Percentiles rank a stretch among this genome's conserved stretches.
Evolutionary conservation across 2,797 vertebrate species (phyloP).

Genomic region (Hydrocynus forskahlii): DNA sequence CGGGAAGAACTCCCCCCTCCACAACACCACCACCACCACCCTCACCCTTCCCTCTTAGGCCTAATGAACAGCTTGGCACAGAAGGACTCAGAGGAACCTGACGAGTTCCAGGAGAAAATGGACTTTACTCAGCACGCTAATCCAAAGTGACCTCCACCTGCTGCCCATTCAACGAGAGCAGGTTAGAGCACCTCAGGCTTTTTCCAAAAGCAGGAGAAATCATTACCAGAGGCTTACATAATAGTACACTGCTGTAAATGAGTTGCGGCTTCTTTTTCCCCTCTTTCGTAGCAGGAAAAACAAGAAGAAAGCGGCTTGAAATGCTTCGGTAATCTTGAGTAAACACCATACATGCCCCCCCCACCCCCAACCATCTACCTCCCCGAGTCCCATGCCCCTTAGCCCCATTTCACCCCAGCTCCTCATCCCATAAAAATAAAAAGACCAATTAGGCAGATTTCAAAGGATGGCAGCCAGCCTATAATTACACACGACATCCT

Average conservation of each 20-base stretch:
- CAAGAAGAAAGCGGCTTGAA: background rate
- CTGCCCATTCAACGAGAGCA: conserved; percentile 57
- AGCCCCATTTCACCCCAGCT: conserved; percentile 61
- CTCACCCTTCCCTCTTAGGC: conserved; percentile 10
- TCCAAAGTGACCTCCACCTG: conserved; percentile 67
- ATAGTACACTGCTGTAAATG: conserved; percentile 6
- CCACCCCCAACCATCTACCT: conserved; percentile 64
- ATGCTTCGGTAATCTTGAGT: conserved; percentile 37
- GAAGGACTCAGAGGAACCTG: conserved; percentile 57
- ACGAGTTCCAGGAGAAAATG: conserved; percentile 54
- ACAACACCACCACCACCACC: too few species aligned
- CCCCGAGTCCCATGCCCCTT: conserved; percentile 63
- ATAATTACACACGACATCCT: conserved; percentile 78
- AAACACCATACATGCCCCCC: conserved; percentile 51
- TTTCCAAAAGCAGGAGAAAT: conserved; percentile 21
- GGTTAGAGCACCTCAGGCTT: conserved; percentile 41
- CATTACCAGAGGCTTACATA: conserved; percentile 32
- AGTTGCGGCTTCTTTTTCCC: background rate
- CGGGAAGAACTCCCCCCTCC: conserved; percentile 52
- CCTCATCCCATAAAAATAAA: conserved; percentile 77
- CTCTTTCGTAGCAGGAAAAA: background rate
- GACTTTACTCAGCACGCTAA: conserved; percentile 67
- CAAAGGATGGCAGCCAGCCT: conserved; percentile 74
- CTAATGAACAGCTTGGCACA: conserved; percentile 66
- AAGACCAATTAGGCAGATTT: conserved; percentile 83